These are phyloP conservation scores for Gastracanthus pulcherrimus DNA, from an alignment of 2,888 invertebrate genomes.

Conservation along the genomic window DNA sequence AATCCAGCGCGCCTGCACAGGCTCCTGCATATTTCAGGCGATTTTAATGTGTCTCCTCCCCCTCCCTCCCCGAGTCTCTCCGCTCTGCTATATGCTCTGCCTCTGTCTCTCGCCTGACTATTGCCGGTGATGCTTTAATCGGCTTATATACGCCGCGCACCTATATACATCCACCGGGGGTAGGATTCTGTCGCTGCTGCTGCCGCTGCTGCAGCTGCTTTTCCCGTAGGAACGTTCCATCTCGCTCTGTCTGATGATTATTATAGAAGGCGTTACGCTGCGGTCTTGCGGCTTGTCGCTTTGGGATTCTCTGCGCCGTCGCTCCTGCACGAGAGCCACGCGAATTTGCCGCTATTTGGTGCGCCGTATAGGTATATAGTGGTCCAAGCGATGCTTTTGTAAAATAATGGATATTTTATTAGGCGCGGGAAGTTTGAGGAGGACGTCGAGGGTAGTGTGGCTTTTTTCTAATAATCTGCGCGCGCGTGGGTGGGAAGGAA, in stretches of 20 bases:
- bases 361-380: no score
- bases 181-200: no score
- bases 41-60: constrained; percentile 77
- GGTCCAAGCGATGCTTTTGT: no score
- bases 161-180: no score
- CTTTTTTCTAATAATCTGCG: no score
- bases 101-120: not conserved
- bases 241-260: constrained; percentile 3
- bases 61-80: not conserved
- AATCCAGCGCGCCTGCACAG: constrained; percentile 52
- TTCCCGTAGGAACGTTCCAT: not conserved
- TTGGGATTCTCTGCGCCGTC: constrained; percentile 1
- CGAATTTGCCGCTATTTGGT: no score
- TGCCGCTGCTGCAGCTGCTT: not conserved
- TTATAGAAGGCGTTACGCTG: constrained; percentile 20
- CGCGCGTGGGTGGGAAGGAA: no score
- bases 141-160: not conserved
- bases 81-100: constrained; percentile 33
- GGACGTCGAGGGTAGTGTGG: no score
- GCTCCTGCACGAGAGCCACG: no score
- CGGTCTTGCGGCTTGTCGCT: constrained; percentile 7
- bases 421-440: no score
- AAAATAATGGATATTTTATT: no score
- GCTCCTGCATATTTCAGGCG: constrained; percentile 75
- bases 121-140: not conserved